Conservation (phyloP, 2,797 vertebrate genomes). For the Rhinoraja longicauda region DNA sequence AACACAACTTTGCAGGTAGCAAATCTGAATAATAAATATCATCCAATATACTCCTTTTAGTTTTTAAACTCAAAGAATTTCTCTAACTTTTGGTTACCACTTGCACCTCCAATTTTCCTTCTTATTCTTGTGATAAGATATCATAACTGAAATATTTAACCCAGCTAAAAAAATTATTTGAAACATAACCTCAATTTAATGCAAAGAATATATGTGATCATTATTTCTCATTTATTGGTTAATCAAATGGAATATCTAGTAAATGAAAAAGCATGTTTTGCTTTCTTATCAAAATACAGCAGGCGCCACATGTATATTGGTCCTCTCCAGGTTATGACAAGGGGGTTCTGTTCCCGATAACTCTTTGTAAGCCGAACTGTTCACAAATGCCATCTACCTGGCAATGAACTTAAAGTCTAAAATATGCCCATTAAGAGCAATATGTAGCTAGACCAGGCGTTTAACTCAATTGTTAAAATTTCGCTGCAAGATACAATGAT, state of each 20-base stretch:
- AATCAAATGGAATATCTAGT: not conserved
- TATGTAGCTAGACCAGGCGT: no score
- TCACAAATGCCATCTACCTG: no score
- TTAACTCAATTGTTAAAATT: no score
- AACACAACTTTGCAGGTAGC: not conserved
- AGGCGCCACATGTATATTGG: not conserved
- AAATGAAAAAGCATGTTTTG: not conserved
- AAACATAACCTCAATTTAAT: not conserved
- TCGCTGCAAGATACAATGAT: no score
- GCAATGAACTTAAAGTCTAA: no score
- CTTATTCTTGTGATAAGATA: not conserved
- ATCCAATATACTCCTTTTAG: not conserved
- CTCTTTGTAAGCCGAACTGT: no score
- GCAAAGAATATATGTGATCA: not conserved
- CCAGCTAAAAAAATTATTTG: not conserved
- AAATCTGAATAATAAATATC: not conserved
- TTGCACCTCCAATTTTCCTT: not conserved
- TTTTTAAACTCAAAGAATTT: not conserved
- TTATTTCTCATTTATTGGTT: not conserved
- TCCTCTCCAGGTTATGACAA: no score
- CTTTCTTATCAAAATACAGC: not conserved
- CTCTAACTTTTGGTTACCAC: not conserved
- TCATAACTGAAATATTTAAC: not conserved
- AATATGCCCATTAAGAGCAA: no score
- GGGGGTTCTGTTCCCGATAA: no score